Evolutionary conservation across 2,113 vertebrate genomes (phyloP).

Genomic region (Rhizomys pruinosus): DNA sequence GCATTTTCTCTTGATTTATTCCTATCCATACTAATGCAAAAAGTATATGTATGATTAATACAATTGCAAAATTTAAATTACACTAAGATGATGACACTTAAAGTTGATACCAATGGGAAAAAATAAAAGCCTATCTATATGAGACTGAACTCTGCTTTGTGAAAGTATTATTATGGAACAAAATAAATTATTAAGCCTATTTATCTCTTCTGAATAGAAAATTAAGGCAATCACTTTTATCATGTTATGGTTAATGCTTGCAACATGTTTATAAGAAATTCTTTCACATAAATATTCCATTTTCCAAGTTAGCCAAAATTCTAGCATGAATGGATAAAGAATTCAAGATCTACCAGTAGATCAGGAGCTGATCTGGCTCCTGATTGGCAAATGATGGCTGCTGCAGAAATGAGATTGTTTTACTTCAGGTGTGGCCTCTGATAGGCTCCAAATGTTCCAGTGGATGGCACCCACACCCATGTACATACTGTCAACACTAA

Average conservation of each 20-base stretch:
- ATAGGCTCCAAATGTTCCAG: background rate
- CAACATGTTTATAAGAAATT: too few species aligned
- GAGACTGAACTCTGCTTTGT: background rate
- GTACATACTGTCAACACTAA: background rate
- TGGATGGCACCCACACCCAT: background rate
- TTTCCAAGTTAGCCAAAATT: background rate
- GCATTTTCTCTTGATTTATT: background rate
- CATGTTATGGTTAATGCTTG: background rate
- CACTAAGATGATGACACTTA: background rate
- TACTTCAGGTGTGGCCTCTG: background rate
- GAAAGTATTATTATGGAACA: background rate
- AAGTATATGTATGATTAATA: background rate
- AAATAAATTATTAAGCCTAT: background rate
- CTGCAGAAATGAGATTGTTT: background rate
- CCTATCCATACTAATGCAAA: background rate
- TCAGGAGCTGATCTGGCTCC: too few species aligned
- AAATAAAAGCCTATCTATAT: background rate
- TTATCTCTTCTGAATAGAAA: background rate
- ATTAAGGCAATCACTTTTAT: background rate
- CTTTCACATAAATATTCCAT: background rate
- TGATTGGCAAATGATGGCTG: background rate
- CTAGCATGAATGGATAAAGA: background rate
- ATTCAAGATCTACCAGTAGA: background rate
- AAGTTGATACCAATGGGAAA: background rate
- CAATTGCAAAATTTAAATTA: background rate